phyloP scores from a whole-genome alignment of 2,113 vertebrate genomes.

The Phyllopteryx taeniolatus region DNA sequence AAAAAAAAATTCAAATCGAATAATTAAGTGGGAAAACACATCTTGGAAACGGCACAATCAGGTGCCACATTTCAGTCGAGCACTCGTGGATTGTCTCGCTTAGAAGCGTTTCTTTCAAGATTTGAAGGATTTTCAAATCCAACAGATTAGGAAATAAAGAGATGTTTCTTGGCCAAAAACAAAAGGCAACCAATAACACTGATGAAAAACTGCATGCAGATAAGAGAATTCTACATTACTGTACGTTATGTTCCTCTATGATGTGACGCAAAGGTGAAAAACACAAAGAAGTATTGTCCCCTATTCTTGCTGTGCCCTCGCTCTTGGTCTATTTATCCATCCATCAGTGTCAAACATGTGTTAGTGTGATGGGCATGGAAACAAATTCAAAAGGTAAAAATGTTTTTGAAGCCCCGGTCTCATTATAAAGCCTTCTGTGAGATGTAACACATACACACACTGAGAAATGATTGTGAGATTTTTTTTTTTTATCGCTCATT shows the following conservation, averaged over 20 bases:
- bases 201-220: constrained; percentile 12
- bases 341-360: constrained; percentile 49
- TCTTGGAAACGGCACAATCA: not conserved
- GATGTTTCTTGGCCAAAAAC: not conserved
- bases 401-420: constrained; percentile 39
- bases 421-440: constrained; percentile 45
- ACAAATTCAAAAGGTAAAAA: constrained; percentile 40
- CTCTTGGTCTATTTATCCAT: constrained; percentile 39
- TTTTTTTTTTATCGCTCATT: constrained; percentile 17
- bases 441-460: constrained; percentile 36
- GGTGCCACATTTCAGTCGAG: not conserved
- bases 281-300: constrained; percentile 19
- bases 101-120: not conserved
- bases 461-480: constrained; percentile 25
- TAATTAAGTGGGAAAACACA: not conserved
- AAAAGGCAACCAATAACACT: not conserved
- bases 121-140: not conserved
- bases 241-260: constrained; percentile 3
- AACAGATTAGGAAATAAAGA: not conserved
- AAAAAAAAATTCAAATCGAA: no score
- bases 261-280: constrained; percentile 11
- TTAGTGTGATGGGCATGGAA: constrained; percentile 45
- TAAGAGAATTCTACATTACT: constrained; percentile 12
- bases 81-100: not conserved
- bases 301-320: constrained; percentile 17